These are phyloP conservation scores for Caenorhabditis latens DNA, from an alignment of 1,140 invertebrate species.

Conservation along the genomic window DNA sequence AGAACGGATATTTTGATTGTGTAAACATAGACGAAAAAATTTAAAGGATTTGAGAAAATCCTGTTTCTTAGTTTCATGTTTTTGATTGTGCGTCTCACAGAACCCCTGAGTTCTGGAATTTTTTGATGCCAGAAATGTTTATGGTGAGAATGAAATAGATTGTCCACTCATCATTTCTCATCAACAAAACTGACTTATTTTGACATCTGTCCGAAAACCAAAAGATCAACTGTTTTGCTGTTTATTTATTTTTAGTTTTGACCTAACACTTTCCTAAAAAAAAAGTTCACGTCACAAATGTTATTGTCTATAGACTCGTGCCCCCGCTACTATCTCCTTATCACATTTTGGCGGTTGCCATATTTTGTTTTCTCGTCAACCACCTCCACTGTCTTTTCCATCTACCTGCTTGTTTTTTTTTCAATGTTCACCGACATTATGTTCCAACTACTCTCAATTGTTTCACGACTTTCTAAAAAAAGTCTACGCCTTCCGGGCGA, in stretches of 20 bases:
- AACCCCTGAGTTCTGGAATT: background rate
- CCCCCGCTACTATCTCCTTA: slow-evolving; percentile 4
- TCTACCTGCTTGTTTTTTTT: slow-evolving; percentile 22
- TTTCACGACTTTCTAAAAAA: slow-evolving; percentile 4
- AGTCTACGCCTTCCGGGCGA: background rate
- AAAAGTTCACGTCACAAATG: slow-evolving; percentile 39
- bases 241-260: background rate
- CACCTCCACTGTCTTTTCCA: background rate
- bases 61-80: background rate
- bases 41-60: background rate
- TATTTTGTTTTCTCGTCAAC: slow-evolving; percentile 44
- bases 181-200: too few species aligned
- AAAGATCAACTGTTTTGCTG: background rate
- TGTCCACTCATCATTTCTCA: too few species aligned
- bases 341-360: background rate
- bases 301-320: slow-evolving; percentile 43
- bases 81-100: background rate
- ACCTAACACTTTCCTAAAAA: background rate
- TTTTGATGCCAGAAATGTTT: background rate
- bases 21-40: background rate
- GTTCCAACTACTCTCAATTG: background rate
- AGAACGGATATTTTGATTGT: slow-evolving; percentile 51
- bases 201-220: background rate
- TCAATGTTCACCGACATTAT: slow-evolving; percentile 3
- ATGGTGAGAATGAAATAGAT: too few species aligned